Evolutionary conservation across 2,888 invertebrate species (phyloP).

Genomic region (Hydrotaea cyrtoneurina): DNA sequence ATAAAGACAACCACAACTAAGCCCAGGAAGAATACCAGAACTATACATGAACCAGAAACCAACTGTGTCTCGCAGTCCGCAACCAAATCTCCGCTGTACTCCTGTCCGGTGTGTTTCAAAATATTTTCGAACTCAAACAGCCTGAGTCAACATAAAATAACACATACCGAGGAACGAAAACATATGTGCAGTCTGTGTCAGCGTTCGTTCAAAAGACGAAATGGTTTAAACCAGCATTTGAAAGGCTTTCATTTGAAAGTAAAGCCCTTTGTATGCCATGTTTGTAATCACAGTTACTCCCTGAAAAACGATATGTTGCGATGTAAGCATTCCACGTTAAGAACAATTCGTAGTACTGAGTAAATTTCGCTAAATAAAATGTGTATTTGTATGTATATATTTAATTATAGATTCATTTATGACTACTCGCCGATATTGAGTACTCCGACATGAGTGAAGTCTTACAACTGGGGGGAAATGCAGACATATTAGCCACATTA

Average conservation of each 20-base stretch:
- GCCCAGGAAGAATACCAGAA: neutral
- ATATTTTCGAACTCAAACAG: conserved; percentile 68
- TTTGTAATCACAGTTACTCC: conserved; percentile 78
- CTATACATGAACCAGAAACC: neutral
- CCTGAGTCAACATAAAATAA: conserved; percentile 78
- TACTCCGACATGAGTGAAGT: too few species aligned
- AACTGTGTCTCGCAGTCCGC: neutral
- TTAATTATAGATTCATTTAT: too few species aligned
- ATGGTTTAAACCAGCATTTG: conserved; percentile 79
- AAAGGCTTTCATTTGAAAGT: conserved; percentile 79
- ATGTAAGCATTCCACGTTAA: conserved; percentile 76
- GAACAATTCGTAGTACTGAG: neutral
- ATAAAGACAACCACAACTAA: neutral
- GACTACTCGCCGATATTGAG: too few species aligned
- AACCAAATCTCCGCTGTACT: conserved; percentile 34
- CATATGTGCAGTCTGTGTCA: conserved; percentile 78
- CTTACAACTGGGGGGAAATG: too few species aligned
- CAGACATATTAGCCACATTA: too few species aligned
- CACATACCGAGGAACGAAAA: conserved; percentile 76
- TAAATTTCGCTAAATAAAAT: neutral
- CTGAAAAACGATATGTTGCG: conserved; percentile 80
- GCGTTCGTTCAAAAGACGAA: conserved; percentile 78
- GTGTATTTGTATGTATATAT: too few species aligned
- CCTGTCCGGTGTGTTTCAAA: conserved; percentile 68
- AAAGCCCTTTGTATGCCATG: conserved; percentile 78